Evolutionary conservation across 2,797 vertebrate species (phyloP), one percentile per base, ranked within the genome.

Genomic region (Alfaro cultratus): DNA sequence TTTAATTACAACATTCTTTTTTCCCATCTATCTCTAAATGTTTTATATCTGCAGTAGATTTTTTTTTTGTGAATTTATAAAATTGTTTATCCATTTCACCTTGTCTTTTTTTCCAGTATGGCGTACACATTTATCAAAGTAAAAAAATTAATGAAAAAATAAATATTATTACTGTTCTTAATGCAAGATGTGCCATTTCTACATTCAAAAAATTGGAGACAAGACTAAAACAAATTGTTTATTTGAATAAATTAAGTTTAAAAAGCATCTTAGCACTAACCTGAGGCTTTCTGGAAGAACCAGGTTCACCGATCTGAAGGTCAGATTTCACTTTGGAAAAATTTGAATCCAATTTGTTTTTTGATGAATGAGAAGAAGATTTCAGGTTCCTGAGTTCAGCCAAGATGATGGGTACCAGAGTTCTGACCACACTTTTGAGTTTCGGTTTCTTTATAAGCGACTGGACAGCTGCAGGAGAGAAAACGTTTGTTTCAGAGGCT

Each of bases 311-410:
- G 47, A 71, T 82, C 72, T 67, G 78, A 60, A 34, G 57, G 11
- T 31, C 53, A 7, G 34, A 1, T 36, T 83, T 83, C 55, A 7
- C 45, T 68, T 78, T 70, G 16, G 36, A n/a, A 13, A 34, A 77
- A 57, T 34, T 73, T 1, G 68, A 10, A 2, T 12, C 2, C 0
- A 39, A 0, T 0, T 15, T 49, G 39, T 51, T 49, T 1, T 60
- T 71, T 53, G 77, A 49, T 31, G 60, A 21, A 7, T 73, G 36
- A 15, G 55, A n/a, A 1, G 85, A 49, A 5, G 88, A 84, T 31
- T 96, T 97, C 77, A 96, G 95, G 84, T 97, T 97, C 45, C 79
- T 93, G 45, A 96, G 83, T 85, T 97, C 96, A 3, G 95, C 94
- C 49, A 96, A 80, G 31, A 97, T 85, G 4, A 92, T 94, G 2